Evolutionary conservation across 2,797 vertebrate genomes (phyloP).

Genomic region (Acipenser transmontanus): DNA sequence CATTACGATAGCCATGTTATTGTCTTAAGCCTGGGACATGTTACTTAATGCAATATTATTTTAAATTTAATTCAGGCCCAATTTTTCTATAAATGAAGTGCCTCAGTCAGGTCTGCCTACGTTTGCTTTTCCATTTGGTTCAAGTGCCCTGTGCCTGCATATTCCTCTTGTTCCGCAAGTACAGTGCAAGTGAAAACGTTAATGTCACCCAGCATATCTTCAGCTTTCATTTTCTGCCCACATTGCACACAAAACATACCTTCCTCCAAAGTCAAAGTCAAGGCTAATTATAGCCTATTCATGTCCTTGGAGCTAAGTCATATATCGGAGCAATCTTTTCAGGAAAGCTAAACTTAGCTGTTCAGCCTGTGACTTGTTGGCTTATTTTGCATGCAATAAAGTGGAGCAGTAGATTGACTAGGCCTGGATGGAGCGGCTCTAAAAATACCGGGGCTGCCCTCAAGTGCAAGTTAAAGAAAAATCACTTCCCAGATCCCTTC

Average conservation of each 20-base stretch:
- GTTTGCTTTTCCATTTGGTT: too few relatives aligned
- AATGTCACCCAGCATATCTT: background rate
- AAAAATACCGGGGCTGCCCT: too few relatives aligned
- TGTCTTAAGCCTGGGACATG: too few relatives aligned
- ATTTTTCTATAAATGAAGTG: too few relatives aligned
- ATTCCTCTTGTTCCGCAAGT: too few relatives aligned
- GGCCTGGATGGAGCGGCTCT: background rate
- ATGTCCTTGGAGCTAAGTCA: background rate
- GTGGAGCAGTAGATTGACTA: background rate
- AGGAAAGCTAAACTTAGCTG: background rate
- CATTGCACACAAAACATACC: background rate
- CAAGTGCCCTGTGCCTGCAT: too few relatives aligned
- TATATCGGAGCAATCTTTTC: background rate
- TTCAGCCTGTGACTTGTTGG: background rate
- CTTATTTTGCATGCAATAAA: background rate
- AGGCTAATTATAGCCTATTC: background rate
- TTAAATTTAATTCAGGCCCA: too few relatives aligned
- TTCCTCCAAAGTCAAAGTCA: background rate
- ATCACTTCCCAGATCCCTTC: too few relatives aligned
- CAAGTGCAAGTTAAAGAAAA: too few relatives aligned
- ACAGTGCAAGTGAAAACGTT: background rate
- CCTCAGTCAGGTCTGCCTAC: too few relatives aligned
- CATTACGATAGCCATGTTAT: too few relatives aligned
- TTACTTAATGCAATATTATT: too few relatives aligned
- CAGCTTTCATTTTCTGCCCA: background rate